These are phyloP conservation scores for Drosophila quadrilineata DNA, from an alignment of 1,140 invertebrate genomes.

Conservation along the genomic window DNA sequence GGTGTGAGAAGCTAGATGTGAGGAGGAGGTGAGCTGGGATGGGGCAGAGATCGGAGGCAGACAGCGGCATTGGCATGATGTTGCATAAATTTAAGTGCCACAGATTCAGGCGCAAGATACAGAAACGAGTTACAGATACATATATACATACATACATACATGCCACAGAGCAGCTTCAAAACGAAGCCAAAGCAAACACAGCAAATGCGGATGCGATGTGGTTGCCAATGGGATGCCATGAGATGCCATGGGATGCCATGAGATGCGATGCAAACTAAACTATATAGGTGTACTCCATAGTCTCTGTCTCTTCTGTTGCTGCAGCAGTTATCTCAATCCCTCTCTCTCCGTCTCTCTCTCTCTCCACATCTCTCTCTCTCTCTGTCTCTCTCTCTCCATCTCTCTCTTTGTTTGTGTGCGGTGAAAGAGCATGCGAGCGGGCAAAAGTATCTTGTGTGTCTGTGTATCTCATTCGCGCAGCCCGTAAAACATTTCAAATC, in stretches of 20 bases:
- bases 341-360: not conserved
- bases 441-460: conserved; percentile 74
- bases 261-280: conserved; percentile 30
- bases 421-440: conserved; percentile 63
- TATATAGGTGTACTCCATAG: conserved; percentile 31
- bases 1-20: conserved; percentile 4
- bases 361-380: not conserved
- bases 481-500: conserved; percentile 63
- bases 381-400: not conserved
- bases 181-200: conserved; percentile 54
- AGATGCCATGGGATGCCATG: conserved; percentile 36
- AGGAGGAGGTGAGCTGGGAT: not conserved
- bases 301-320: conserved; percentile 4
- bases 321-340: not conserved
- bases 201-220: conserved; percentile 77
- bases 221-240: no score
- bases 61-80: conserved; percentile 55
- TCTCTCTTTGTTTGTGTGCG: conserved; percentile 23
- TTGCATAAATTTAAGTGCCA: conserved; percentile 77
- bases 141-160: no score
- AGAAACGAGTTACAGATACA: conserved; percentile 74
- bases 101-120: conserved; percentile 72
- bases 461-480: conserved; percentile 50
- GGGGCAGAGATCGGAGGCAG: not conserved
- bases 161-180: conserved; percentile 33